Percentiles rank a stretch among this genome's conserved stretches.
phyloP scores from a whole-genome alignment of 2,888 invertebrate genomes.

The Prenolepis imparis region DNA sequence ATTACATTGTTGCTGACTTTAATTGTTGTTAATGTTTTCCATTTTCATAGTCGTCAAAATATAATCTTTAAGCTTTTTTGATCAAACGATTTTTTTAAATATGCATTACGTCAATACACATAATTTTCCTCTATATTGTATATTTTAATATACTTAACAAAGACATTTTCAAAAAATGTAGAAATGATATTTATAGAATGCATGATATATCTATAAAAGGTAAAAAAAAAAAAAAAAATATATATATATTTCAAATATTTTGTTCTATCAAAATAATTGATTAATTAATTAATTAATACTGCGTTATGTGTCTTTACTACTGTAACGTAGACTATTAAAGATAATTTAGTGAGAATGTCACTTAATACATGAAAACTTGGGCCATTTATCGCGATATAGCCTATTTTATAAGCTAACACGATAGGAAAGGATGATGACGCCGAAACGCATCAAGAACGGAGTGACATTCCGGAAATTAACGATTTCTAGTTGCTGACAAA shows the following conservation, averaged over 20 bases:
- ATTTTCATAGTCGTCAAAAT: not conserved
- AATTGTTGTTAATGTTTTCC: not conserved
- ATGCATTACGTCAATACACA: not conserved
- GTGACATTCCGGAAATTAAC: constrained; percentile 57
- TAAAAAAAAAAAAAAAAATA: not conserved
- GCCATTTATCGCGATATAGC: constrained; percentile 19
- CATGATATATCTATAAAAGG: too few species aligned
- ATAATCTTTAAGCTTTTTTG: not conserved
- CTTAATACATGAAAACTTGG: constrained; percentile 18
- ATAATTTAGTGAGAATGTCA: constrained; percentile 35
- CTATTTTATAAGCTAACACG: constrained; percentile 47
- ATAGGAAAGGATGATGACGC: constrained; percentile 40
- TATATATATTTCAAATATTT: not conserved
- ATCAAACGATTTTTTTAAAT: not conserved
- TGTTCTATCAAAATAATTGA: too few species aligned
- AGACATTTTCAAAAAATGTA: not conserved
- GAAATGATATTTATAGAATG: not conserved
- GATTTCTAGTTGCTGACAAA: constrained; percentile 56
- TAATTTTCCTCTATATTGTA: not conserved
- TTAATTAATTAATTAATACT: not conserved
- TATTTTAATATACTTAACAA: not conserved
- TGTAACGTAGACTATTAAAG: not conserved
- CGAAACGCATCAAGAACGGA: constrained; percentile 49
- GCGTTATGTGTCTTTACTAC: not conserved
- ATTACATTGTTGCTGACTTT: not conserved